These are phyloP conservation scores for Pseudochirops corinnae DNA, from an alignment of 2,797 vertebrate genomes.

Conservation along the genomic window DNA sequence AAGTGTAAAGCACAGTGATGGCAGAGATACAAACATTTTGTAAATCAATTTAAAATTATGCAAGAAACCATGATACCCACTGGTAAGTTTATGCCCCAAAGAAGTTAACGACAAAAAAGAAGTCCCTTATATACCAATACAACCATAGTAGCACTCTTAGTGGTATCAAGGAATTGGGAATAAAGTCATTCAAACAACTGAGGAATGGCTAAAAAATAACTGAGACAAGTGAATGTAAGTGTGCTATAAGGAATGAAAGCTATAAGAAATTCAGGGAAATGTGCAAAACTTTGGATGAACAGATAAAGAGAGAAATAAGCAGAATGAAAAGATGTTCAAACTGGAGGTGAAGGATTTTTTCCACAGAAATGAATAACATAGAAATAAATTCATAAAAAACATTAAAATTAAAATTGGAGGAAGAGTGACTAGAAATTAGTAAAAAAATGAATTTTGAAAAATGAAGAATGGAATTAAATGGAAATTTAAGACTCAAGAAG, in stretches of 20 bases:
- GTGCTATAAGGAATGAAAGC: neutral
- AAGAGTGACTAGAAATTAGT: no score
- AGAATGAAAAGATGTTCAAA: neutral
- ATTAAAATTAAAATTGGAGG: no score
- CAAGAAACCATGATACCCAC: neutral
- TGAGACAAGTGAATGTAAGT: neutral
- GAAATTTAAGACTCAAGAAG: no score
- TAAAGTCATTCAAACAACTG: neutral
- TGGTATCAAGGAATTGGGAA: neutral
- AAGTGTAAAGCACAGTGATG: neutral
- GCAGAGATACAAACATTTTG: neutral
- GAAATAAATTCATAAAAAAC: no score
- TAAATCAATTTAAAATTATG: neutral
- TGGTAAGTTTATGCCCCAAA: neutral
- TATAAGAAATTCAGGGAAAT: neutral
- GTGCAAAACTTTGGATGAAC: neutral
- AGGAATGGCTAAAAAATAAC: neutral
- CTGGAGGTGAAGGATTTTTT: neutral
- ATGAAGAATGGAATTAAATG: no score
- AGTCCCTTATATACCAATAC: neutral
- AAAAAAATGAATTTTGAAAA: no score
- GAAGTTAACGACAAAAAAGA: neutral
- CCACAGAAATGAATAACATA: neutral
- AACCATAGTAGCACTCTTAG: neutral
- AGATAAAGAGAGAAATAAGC: neutral